Conservation (phyloP, 2,797 vertebrate genomes). For the Poeciliopsis infans region DNA sequence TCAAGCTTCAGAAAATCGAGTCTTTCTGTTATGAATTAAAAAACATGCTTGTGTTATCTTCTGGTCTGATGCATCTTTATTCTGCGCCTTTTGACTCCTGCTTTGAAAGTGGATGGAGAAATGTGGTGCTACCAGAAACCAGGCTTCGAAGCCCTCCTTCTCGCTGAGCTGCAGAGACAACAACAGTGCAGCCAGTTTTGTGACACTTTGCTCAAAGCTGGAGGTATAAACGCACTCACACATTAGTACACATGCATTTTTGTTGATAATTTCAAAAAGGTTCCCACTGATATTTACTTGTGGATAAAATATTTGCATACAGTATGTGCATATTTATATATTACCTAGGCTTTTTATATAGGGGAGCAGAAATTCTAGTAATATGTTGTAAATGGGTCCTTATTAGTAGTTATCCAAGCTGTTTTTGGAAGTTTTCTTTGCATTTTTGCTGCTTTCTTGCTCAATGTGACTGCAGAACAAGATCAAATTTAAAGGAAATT, state of each 20-base stretch:
- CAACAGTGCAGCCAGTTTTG: slow-evolving; percentile 78
- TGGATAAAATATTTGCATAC: neutral
- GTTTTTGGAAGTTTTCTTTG: neutral
- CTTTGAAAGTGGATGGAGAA: slow-evolving; percentile 32
- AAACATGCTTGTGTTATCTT: neutral
- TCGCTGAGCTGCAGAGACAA: slow-evolving; percentile 79
- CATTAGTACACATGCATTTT: neutral
- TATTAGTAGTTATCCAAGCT: neutral
- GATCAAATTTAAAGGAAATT: neutral
- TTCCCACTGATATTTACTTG: neutral
- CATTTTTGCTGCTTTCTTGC: neutral
- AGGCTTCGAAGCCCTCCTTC: slow-evolving; percentile 68
- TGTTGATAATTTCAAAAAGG: no score
- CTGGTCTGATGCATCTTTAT: neutral
- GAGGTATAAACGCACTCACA: slow-evolving; percentile 61
- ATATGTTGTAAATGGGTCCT: neutral
- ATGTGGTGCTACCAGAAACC: slow-evolving; percentile 77
- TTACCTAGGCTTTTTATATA: neutral
- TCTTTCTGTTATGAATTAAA: neutral
- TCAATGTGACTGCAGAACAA: neutral
- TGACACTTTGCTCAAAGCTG: slow-evolving; percentile 77
- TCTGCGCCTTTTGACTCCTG: neutral
- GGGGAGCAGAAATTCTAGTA: no score
- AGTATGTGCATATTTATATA: neutral
- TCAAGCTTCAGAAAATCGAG: neutral